These are phyloP conservation scores for Rhynchotus rufescens DNA, from an alignment of 2,797 vertebrate species.

Conservation along the genomic window DNA sequence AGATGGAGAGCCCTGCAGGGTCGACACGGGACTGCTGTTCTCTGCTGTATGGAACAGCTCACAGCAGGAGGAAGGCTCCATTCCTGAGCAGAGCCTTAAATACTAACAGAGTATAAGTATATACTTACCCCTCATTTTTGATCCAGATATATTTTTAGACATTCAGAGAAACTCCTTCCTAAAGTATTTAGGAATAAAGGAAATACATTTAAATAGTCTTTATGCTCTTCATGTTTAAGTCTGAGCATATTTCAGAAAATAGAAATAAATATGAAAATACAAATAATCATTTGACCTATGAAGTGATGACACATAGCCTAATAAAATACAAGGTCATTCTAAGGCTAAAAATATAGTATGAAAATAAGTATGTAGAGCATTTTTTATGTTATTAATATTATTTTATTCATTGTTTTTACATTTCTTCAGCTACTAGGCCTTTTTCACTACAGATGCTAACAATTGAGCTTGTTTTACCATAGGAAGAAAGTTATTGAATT, in stretches of 20 bases:
- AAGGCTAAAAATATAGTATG: neutral
- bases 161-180: neutral
- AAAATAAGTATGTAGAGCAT: neutral
- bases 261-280: neutral
- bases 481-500: neutral
- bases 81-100: neutral
- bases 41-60: neutral
- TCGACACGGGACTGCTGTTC: neutral
- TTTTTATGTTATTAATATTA: too few relatives aligned
- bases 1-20: neutral
- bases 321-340: neutral
- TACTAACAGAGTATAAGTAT: neutral
- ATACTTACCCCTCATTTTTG: fast-evolving
- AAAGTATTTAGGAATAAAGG: neutral
- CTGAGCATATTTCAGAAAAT: neutral
- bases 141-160: neutral
- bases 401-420: neutral
- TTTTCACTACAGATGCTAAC: neutral
- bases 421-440: neutral
- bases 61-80: neutral
- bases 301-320: neutral
- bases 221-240: fast-evolving
- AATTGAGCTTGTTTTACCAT: neutral
- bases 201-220: neutral
- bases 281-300: neutral